phyloP scores from a whole-genome alignment of 2,888 invertebrate species.

The Venusia cambrica region DNA sequence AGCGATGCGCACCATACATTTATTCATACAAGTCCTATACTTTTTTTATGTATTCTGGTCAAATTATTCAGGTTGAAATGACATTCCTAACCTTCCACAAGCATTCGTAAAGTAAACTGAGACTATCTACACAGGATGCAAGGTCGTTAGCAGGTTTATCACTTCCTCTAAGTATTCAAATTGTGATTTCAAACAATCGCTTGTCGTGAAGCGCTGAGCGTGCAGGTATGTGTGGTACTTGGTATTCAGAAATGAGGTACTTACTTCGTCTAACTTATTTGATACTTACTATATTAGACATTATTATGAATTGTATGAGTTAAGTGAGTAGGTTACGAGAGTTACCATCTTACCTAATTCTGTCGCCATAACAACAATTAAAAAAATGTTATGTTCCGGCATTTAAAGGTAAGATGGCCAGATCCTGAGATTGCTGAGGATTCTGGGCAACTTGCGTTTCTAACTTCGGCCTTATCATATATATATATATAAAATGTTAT shows the following conservation, averaged over 20 bases:
- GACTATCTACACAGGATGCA: conserved; percentile 61
- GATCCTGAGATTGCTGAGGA: too few relatives aligned
- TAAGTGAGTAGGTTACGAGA: too few relatives aligned
- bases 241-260: conserved; percentile 20
- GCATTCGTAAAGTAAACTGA: conserved; percentile 48
- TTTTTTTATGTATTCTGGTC: not conserved
- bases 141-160: conserved; percentile 51
- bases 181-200: conserved; percentile 34
- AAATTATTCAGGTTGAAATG: conserved; percentile 22
- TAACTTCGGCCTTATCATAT: too few relatives aligned
- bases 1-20: too few relatives aligned
- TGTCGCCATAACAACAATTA: too few relatives aligned
- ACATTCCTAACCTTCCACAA: conserved; percentile 48
- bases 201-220: conserved; percentile 22
- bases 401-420: too few relatives aligned
- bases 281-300: not conserved
- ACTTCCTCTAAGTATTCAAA: conserved; percentile 52
- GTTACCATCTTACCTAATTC: too few relatives aligned
- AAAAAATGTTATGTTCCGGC: too few relatives aligned
- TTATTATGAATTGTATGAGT: not conserved
- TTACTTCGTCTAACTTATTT: conserved; percentile 11
- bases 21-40: too few relatives aligned
- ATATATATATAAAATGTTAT: too few relatives aligned
- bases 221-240: conserved; percentile 18
- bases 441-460: too few relatives aligned